These are phyloP conservation scores for human (Homo sapiens) DNA, from an alignment of 2,113 vertebrate species.

Conservation along the genomic window DNA sequence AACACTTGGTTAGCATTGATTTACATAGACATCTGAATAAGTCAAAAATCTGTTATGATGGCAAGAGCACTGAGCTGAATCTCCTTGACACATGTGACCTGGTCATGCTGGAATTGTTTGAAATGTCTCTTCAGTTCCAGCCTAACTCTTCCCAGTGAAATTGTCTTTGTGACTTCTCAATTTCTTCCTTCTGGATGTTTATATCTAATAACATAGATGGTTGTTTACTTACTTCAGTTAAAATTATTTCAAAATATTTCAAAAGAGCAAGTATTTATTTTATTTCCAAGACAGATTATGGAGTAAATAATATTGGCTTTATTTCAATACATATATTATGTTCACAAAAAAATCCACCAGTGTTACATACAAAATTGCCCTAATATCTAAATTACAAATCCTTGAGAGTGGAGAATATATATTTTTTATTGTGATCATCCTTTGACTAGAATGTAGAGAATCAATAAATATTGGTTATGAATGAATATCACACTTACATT, in stretches of 20 bases:
- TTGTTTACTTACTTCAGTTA: background rate
- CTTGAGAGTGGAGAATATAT: background rate
- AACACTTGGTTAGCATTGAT: slow-evolving; percentile 42
- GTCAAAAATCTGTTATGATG: slow-evolving; percentile 42
- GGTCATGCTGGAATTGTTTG: background rate
- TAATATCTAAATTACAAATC: background rate
- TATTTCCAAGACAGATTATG: slow-evolving; percentile 40
- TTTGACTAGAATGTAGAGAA: background rate
- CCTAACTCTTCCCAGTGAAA: background rate
- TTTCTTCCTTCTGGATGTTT: slow-evolving; percentile 29
- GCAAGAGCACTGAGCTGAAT: background rate
- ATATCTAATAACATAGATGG: background rate
- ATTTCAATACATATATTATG: slow-evolving; percentile 33
- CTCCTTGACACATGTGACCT: background rate
- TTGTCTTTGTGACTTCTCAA: background rate
- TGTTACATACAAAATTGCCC: background rate
- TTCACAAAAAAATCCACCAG: slow-evolving; percentile 10
- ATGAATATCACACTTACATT: background rate
- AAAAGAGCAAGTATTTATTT: slow-evolving; percentile 29
- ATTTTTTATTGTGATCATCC: background rate
- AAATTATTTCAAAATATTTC: slow-evolving; percentile 33
- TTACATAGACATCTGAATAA: slow-evolving; percentile 39
- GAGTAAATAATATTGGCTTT: background rate
- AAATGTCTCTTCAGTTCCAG: background rate
- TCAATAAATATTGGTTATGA: background rate